These are phyloP conservation scores for Atta colombica DNA, from an alignment of 1,140 invertebrate species.

Conservation along the genomic window DNA sequence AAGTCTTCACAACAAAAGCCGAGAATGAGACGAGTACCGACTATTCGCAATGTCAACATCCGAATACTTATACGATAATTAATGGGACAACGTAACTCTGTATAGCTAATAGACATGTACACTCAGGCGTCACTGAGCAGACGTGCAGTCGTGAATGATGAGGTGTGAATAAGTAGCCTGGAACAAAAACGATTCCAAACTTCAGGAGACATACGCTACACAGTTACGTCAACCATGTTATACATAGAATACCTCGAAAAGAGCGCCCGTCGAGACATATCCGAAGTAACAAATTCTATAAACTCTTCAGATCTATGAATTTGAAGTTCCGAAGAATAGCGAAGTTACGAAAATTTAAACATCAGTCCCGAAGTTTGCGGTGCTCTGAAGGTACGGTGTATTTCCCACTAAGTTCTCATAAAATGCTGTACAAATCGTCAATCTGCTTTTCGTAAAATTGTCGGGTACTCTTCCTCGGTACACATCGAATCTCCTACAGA, in stretches of 20 bases:
- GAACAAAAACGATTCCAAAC: background rate
- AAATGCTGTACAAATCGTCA: background rate
- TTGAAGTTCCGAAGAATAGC: conserved; percentile 4
- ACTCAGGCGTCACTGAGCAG: background rate
- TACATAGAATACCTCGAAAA: background rate
- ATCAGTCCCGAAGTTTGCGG: background rate
- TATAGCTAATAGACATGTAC: background rate
- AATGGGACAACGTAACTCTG: conserved; percentile 1
- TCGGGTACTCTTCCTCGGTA: background rate
- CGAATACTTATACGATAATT: conserved; percentile 33
- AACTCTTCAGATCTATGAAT: conserved; percentile 8
- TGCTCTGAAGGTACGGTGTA: background rate
- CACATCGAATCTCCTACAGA: background rate
- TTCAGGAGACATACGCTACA: no score
- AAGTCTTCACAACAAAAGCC: conserved; percentile 68
- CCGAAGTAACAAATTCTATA: background rate
- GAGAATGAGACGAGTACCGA: conserved; percentile 66
- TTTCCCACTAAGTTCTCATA: background rate
- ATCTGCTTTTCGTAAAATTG: background rate
- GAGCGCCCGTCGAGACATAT: background rate
- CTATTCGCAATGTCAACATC: conserved; percentile 56
- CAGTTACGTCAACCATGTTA: no score
- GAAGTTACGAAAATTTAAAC: conserved; percentile 7
- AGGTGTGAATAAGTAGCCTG: background rate
- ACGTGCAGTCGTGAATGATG: conserved; percentile 7